Percentiles rank a stretch among this genome's conserved stretches.
phyloP scores from a whole-genome alignment of 2,113 vertebrate genomes.

The Charadrius vociferus region DNA sequence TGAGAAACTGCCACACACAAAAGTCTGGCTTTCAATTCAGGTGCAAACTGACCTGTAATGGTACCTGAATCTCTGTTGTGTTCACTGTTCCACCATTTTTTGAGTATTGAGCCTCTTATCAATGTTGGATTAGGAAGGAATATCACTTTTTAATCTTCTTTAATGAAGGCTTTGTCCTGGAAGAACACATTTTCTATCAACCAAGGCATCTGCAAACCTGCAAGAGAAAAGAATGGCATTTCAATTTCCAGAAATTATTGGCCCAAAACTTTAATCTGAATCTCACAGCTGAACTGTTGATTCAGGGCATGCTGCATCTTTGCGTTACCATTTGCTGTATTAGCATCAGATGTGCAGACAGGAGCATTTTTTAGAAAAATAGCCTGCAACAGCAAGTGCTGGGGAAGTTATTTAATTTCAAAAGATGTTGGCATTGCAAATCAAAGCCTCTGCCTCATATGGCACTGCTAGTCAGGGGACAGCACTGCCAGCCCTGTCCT shows the following conservation, averaged over 20 bases:
- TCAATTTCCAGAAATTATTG: constrained; percentile 69
- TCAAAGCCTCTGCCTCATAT: background rate
- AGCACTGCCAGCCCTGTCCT: background rate
- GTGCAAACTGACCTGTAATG: background rate
- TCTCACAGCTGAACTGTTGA: constrained; percentile 64
- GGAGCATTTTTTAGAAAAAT: constrained; percentile 40
- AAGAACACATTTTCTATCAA: constrained; percentile 33
- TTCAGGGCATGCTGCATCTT: constrained; percentile 59
- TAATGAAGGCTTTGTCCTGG: background rate
- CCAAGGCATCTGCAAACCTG: constrained; percentile 49
- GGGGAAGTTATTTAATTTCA: background rate
- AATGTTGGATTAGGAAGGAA: background rate
- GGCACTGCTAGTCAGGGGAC: background rate
- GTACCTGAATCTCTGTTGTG: background rate
- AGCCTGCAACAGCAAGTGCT: constrained; percentile 24
- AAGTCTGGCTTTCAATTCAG: background rate
- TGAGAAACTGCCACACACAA: background rate
- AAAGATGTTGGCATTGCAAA: background rate
- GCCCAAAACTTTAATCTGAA: constrained; percentile 68
- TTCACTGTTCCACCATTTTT: background rate
- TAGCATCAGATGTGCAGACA: constrained; percentile 75
- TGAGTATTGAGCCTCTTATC: background rate
- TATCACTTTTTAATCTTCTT: background rate
- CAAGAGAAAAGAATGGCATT: constrained; percentile 47
- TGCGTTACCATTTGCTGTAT: constrained; percentile 27